Evolutionary conservation across 2,797 vertebrate genomes (phyloP).

Genomic region (Phataginus tetradactyla): DNA sequence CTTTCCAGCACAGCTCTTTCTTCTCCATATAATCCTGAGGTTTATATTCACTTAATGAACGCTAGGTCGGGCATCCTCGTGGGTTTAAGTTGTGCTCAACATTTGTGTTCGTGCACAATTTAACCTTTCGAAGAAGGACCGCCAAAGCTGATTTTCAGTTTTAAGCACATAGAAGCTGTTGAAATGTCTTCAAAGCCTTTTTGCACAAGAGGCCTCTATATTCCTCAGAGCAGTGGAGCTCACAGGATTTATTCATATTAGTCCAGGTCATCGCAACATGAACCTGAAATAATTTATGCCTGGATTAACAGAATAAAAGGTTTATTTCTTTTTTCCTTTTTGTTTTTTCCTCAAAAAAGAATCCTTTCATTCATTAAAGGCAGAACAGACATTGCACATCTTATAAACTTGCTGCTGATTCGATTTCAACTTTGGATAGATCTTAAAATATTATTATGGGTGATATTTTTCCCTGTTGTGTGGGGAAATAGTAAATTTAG

Average conservation of each 20-base stretch:
- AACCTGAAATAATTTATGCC: background rate
- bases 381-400: background rate
- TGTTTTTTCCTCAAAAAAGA: background rate
- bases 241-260: background rate
- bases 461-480: background rate
- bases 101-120: background rate
- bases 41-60: background rate
- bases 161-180: background rate
- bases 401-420: background rate
- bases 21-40: background rate
- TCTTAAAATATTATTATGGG: background rate
- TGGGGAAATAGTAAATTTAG: background rate
- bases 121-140: background rate
- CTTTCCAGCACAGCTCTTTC: background rate
- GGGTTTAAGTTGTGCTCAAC: background rate
- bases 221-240: background rate
- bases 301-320: background rate
- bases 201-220: background rate
- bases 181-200: background rate
- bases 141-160: background rate
- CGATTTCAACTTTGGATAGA: background rate
- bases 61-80: background rate
- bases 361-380: constrained; percentile 16
- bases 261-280: background rate
- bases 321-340: background rate